Evolutionary conservation across 2,888 invertebrate species (phyloP).

Genomic region (Metellina segmentata): DNA sequence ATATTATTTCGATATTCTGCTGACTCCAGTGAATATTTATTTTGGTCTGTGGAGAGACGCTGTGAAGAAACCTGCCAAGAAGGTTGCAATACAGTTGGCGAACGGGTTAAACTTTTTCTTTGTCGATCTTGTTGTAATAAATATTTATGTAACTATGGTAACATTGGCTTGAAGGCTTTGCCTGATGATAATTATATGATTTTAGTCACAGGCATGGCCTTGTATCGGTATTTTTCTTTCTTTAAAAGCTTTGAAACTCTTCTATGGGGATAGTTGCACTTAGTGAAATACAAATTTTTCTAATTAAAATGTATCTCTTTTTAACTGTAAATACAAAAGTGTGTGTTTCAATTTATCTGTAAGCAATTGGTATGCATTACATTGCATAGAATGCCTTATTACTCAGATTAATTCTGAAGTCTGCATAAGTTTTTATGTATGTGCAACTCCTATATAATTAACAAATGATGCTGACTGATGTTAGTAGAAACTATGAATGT

Average conservation of each 20-base stretch:
- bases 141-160: slow-evolving; percentile 89
- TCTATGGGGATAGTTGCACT: slow-evolving; percentile 11
- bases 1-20: slow-evolving; percentile 66
- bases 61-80: slow-evolving; percentile 92
- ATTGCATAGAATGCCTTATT: no score
- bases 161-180: slow-evolving; percentile 79
- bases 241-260: slow-evolving; percentile 64
- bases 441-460: no score
- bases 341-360: no score
- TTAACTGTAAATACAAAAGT: no score
- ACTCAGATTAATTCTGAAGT: no score
- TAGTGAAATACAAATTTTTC: neutral
- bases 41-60: slow-evolving; percentile 90
- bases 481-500: no score
- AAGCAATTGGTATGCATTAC: no score
- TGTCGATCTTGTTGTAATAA: slow-evolving; percentile 92
- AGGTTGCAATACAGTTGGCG: slow-evolving; percentile 93
- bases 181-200: slow-evolving; percentile 53
- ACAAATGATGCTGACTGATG: no score
- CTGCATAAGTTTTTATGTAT: no score
- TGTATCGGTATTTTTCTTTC: slow-evolving; percentile 68
- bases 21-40: slow-evolving; percentile 64
- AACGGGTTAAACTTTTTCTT: slow-evolving; percentile 90
- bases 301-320: no score
- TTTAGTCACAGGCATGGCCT: slow-evolving; percentile 43